phyloP scores from a whole-genome alignment of 2,888 invertebrate species.

The Diarsia rubi region DNA sequence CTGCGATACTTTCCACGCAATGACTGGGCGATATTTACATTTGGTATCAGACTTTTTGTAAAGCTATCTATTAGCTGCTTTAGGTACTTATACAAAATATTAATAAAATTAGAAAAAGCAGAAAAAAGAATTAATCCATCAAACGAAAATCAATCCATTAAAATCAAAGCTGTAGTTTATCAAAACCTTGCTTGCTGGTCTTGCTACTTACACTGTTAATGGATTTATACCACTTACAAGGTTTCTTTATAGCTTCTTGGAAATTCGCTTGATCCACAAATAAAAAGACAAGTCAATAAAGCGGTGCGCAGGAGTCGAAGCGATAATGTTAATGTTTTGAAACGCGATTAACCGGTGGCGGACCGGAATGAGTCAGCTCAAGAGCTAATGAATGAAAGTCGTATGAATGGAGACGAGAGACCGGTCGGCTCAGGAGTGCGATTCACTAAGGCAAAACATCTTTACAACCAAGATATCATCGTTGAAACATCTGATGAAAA shows the following conservation, averaged over 20 bases:
- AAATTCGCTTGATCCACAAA: conserved; percentile 1
- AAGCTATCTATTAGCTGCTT: neutral
- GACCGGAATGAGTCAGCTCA: conserved; percentile 46
- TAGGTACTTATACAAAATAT: no score
- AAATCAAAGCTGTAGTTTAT: neutral
- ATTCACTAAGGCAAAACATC: no score
- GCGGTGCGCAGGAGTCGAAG: neutral
- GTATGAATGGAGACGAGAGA: conserved; percentile 52
- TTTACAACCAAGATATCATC: no score
- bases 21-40: conserved; percentile 18
- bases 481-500: no score
- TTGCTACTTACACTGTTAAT: neutral
- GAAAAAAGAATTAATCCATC: neutral
- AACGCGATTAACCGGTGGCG: conserved; percentile 40
- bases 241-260: conserved; percentile 16
- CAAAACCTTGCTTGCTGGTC: conserved; percentile 6
- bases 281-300: conserved; percentile 3
- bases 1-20: conserved; percentile 46
- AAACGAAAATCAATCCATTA: neutral
- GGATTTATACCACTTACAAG: neutral
- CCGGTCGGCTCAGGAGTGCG: conserved; percentile 39
- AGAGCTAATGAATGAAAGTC: conserved; percentile 57
- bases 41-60: conserved; percentile 2
- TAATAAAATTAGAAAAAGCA: neutral
- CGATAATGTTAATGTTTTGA: conserved; percentile 36